Evolutionary conservation across 2,888 invertebrate species (phyloP).

Genomic region (Teleiodes luculella): DNA sequence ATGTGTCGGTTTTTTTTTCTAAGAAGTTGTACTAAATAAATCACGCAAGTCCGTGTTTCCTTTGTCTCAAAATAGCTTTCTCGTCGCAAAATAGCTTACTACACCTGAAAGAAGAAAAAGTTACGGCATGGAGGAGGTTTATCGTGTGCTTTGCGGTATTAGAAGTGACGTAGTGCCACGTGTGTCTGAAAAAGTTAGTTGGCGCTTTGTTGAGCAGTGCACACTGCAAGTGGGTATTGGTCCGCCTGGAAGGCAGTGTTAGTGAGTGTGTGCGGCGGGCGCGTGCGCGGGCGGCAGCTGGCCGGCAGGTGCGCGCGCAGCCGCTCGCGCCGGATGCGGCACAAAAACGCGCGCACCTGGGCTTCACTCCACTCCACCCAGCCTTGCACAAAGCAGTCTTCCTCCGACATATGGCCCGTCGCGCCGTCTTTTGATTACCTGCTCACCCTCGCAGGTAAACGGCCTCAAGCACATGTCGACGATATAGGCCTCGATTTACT

Average conservation of each 20-base stretch:
- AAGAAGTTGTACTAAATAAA: no score
- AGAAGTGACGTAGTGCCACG: no score
- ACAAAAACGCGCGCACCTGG: slow-evolving; percentile 75
- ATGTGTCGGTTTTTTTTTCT: no score
- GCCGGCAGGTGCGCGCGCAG: slow-evolving; percentile 59
- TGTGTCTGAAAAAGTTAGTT: no score
- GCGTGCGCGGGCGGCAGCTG: slow-evolving; percentile 67
- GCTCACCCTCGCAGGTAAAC: slow-evolving; percentile 10
- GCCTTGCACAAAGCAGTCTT: slow-evolving; percentile 64
- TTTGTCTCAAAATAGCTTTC: no score
- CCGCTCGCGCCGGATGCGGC: slow-evolving; percentile 72
- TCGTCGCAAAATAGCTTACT: no score
- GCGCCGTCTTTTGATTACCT: slow-evolving; percentile 33
- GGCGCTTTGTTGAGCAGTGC: no score
- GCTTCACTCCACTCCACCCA: slow-evolving; percentile 20
- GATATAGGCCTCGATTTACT: neutral
- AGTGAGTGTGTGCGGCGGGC: slow-evolving; percentile 26
- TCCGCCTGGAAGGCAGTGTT: slow-evolving; percentile 24
- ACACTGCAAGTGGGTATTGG: neutral
- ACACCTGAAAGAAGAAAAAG: no score
- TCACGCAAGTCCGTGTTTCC: no score
- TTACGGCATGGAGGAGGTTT: no score
- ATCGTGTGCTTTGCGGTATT: no score
- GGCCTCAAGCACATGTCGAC: neutral
- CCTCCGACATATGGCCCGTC: slow-evolving; percentile 51